Evolutionary conservation across 2,797 vertebrate species (phyloP), one percentile per base, ranked within the genome.

Genomic region (Propithecus deckenii): DNA sequence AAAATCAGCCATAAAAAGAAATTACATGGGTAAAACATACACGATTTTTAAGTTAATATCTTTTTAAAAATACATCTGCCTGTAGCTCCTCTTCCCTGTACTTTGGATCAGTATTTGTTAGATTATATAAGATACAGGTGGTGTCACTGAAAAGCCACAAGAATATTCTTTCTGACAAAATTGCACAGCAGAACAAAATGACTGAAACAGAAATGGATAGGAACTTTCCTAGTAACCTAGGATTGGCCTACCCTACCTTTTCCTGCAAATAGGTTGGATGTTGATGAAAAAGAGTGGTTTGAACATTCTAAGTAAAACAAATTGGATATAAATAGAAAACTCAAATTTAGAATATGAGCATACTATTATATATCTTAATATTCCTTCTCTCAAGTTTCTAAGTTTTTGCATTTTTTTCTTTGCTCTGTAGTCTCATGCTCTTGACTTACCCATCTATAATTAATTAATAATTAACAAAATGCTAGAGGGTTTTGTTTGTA

Each of bases 1-100:
- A 50, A 52, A 81, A 50, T 23, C 8, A 78, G 20, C 41, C 23
- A 81, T 71, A 72, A 78, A 94, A 89, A 69, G 67, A 72, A 95
- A 79, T 87, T 76, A 46, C 30, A 25, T 89, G 25, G 35, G 2
- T 79, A 67, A 76, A 93, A 72, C 71, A 55, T 84, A 32, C 28
- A 88, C 80, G 43, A 61, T 91, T 93, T 96, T 95, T 75, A 88
- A 89, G 46, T 94, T 86, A 84, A 13, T 61, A 30, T 61, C 28
- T 61, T 61, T 22, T 61, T 32, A 61, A 30, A 89, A 88, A 72
- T 74, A 18, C 17, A 65, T 88, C n/a, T 84, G 75, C 43, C 13
- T 89, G 30, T 20, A 91, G 50, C 43, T 85, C 48, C 65, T 91
- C 4, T 83, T 87, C 50, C 41, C 76, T 84, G 7, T 93, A 72